Conservation (phyloP, 2,888 invertebrate genomes). For the Gerosis bhagava region DNA sequence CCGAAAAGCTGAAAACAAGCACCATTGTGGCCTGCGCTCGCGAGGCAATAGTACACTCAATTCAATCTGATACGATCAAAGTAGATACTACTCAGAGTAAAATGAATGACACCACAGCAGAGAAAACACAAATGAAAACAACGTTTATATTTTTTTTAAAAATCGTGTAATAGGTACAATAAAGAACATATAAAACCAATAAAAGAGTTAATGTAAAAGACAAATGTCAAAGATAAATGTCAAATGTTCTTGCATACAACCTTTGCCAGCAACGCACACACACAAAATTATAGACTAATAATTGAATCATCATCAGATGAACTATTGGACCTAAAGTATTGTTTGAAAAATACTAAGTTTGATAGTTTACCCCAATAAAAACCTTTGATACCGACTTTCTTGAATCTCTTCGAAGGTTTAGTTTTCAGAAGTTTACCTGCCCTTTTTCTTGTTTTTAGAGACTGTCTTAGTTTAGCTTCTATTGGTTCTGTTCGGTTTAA, state of each 20-base stretch:
- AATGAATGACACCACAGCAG: no score
- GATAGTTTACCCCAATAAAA: conserved; percentile 2
- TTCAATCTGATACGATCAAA: no score
- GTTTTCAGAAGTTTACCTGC: neutral
- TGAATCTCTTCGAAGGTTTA: neutral
- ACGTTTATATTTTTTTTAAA: no score
- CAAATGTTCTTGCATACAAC: neutral
- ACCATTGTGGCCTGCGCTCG: no score
- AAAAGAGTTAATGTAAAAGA: no score
- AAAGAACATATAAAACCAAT: no score
- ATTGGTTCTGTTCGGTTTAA: neutral
- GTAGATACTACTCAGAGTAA: no score
- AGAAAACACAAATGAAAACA: no score
- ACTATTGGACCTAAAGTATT: neutral
- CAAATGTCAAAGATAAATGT: no score
- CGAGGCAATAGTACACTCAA: no score
- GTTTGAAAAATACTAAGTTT: neutral
- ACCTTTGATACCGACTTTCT: neutral
- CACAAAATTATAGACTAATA: neutral
- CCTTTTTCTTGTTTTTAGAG: neutral
- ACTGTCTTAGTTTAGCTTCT: neutral
- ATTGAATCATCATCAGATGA: conserved; percentile 1
- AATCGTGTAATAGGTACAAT: no score
- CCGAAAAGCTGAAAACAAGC: no score
- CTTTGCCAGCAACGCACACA: neutral